Percentiles rank a stretch among this genome's conserved stretches.
phyloP scores from a whole-genome alignment of 2,888 invertebrate genomes.

The Eupithecia subumbrata region DNA sequence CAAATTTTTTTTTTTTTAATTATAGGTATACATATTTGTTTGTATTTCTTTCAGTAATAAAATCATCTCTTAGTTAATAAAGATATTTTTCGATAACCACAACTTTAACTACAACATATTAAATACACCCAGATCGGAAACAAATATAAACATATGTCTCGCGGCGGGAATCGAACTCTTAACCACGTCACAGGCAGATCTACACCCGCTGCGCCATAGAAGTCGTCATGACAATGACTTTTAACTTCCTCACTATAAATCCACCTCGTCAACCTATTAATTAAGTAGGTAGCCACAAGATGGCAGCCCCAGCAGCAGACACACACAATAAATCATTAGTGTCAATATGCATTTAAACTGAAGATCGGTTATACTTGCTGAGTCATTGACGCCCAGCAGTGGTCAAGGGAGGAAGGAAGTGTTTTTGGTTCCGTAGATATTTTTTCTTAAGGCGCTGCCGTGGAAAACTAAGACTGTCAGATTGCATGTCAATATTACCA shows the following conservation, averaged over 20 bases:
- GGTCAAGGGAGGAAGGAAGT: constrained; percentile 16
- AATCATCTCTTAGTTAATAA: too few relatives aligned
- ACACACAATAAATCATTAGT: constrained; percentile 65
- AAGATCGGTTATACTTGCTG: constrained; percentile 32
- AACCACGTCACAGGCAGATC: background rate
- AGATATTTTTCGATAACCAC: too few relatives aligned
- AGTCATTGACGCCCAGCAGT: constrained; percentile 40
- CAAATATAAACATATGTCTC: too few relatives aligned
- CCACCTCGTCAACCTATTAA: constrained; percentile 27
- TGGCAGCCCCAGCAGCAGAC: constrained; percentile 27
- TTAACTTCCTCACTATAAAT: background rate
- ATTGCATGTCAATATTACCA: too few relatives aligned
- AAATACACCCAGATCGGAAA: too few relatives aligned
- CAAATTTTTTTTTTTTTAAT: too few relatives aligned
- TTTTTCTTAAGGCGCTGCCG: too few relatives aligned
- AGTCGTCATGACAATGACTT: background rate
- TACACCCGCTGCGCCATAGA: background rate
- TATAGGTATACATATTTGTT: too few relatives aligned
- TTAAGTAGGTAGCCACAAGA: constrained; percentile 29
- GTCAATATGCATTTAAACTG: constrained; percentile 52
- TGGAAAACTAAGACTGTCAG: too few relatives aligned
- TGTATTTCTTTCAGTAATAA: too few relatives aligned
- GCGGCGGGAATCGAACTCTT: background rate
- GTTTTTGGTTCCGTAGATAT: constrained; percentile 19
- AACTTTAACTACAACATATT: too few relatives aligned